Conservation (phyloP, 2,113 vertebrate species). For the Rhizomys pruinosus region DNA sequence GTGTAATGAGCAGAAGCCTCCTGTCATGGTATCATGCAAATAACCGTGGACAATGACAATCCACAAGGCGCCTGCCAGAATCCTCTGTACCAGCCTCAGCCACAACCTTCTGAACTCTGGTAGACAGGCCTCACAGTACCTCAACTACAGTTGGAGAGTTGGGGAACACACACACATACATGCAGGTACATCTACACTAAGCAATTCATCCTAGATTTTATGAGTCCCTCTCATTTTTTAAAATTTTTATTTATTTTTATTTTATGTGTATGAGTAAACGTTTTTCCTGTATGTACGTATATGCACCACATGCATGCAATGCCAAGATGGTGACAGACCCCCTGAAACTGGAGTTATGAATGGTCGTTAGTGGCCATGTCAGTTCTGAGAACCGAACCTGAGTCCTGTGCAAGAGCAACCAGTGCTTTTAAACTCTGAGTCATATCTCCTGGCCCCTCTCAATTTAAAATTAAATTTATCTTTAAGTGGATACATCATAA, state of each 20-base stretch:
- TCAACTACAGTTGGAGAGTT: neutral
- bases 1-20: neutral
- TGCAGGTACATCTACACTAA: neutral
- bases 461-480: neutral
- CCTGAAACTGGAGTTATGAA: too few species aligned
- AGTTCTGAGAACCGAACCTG: too few species aligned
- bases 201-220: neutral
- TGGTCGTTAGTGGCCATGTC: too few species aligned
- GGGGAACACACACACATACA: neutral
- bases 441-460: too few species aligned
- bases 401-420: too few species aligned
- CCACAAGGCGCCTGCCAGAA: neutral
- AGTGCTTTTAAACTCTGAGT: too few species aligned
- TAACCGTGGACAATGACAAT: neutral
- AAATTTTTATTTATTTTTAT: neutral
- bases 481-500: neutral
- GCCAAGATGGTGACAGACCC: too few species aligned
- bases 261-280: neutral
- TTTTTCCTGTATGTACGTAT: too few species aligned
- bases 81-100: neutral
- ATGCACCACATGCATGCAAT: too few species aligned
- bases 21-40: neutral
- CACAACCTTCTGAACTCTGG: neutral
- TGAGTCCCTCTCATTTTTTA: neutral
- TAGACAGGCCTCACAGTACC: neutral